These are phyloP conservation scores for Ectemnius continuus DNA, from an alignment of 2,888 invertebrate genomes.

Conservation along the genomic window DNA sequence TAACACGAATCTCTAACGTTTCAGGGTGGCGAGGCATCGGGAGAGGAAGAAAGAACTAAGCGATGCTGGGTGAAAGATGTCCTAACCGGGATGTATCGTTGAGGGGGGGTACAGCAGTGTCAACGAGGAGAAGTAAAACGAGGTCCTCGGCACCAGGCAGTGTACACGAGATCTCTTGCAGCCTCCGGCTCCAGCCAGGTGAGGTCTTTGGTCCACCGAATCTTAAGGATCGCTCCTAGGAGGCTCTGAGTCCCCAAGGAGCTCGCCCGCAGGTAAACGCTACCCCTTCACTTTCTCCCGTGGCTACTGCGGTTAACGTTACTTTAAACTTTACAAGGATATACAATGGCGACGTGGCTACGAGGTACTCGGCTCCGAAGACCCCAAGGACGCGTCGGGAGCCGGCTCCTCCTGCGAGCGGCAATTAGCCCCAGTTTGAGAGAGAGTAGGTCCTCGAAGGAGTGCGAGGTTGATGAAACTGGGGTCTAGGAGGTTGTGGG, in stretches of 20 bases:
- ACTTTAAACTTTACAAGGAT: constrained; percentile 45
- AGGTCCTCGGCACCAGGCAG: constrained; percentile 7
- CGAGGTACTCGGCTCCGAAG: constrained; percentile 14
- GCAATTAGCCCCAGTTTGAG: neutral
- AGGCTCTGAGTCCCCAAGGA: too few relatives aligned
- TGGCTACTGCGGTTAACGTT: constrained; percentile 19
- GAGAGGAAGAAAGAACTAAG: neutral
- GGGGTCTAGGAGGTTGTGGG: neutral
- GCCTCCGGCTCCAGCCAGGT: neutral
- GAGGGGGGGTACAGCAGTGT: neutral
- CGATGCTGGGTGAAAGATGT: too few relatives aligned
- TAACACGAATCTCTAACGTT: constrained; percentile 32
- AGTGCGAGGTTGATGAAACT: neutral
- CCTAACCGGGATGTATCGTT: too few relatives aligned
- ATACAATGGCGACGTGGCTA: constrained; percentile 32
- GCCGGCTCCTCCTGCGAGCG: neutral
- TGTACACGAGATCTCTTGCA: neutral
- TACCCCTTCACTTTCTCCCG: constrained; percentile 4
- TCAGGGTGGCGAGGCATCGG: neutral
- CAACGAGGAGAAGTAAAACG: constrained; percentile 1
- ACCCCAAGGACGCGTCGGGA: neutral
- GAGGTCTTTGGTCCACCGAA: neutral
- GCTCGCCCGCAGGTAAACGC: neutral
- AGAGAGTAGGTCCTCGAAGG: neutral
- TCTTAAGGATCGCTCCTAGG: too few relatives aligned